These are phyloP conservation scores for Andricus curvator DNA, from an alignment of 2,888 invertebrate species.

Conservation along the genomic window DNA sequence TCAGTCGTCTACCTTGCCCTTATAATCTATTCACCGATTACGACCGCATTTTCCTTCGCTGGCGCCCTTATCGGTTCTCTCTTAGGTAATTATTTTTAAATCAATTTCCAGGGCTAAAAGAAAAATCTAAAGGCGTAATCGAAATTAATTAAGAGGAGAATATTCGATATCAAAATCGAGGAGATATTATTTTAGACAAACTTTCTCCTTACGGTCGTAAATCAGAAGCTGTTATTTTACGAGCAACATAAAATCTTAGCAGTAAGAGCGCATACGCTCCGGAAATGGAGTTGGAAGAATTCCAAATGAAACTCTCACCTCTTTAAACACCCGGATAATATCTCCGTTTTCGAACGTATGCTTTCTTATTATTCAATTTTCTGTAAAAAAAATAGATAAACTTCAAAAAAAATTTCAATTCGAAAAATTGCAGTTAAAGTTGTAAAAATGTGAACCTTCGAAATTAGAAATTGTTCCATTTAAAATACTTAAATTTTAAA, in stretches of 20 bases:
- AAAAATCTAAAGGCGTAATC: neutral
- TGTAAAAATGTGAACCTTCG: too few relatives aligned
- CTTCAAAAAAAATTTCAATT: neutral
- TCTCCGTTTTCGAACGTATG: neutral
- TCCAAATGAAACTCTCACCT: constrained; percentile 8
- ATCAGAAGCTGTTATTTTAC: too few relatives aligned
- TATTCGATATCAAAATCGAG: neutral
- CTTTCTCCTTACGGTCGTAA: too few relatives aligned
- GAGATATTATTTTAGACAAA: too few relatives aligned
- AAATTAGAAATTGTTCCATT: too few relatives aligned
- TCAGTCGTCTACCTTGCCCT: constrained; percentile 75
- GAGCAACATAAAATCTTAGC: too few relatives aligned
- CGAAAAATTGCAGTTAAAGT: too few relatives aligned
- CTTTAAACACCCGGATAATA: constrained; percentile 6
- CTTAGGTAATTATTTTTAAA: constrained; percentile 67
- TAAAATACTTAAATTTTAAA: too few relatives aligned
- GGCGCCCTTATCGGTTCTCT: constrained; percentile 75
- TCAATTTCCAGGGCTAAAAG: neutral
- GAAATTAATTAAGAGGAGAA: neutral
- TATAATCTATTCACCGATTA: constrained; percentile 77
- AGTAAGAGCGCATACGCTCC: too few relatives aligned
- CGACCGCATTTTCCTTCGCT: constrained; percentile 72
- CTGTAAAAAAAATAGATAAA: neutral
- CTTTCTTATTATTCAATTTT: neutral
- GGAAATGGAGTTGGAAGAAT: neutral